Conservation (phyloP, 1,140 invertebrate species). For the Tyrophagus putrescentiae region DNA sequence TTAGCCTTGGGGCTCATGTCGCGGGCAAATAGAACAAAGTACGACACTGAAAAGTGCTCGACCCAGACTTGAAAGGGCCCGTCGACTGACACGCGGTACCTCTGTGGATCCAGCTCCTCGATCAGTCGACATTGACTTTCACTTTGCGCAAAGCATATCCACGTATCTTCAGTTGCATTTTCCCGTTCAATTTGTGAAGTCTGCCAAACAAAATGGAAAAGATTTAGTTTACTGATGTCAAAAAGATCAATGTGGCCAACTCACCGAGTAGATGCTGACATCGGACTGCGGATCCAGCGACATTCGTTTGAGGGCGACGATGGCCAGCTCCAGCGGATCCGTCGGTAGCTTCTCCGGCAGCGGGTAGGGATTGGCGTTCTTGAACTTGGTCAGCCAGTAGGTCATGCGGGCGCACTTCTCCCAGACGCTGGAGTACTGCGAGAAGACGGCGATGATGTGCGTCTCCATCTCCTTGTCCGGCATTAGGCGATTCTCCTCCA, state of each 20-base stretch:
- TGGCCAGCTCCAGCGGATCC: conserved; percentile 62
- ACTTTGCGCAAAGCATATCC: conserved; percentile 81
- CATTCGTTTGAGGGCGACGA: conserved; percentile 68
- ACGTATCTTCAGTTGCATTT: conserved; percentile 71
- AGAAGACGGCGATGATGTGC: conserved; percentile 69
- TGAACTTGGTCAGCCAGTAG: conserved; percentile 98
- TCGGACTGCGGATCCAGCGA: conserved; percentile 62
- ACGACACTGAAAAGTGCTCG: conserved; percentile 52
- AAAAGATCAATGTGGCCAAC: conserved; percentile 14
- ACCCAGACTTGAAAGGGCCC: conserved; percentile 73
- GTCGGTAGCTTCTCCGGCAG: conserved; percentile 55
- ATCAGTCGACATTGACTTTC: conserved; percentile 57
- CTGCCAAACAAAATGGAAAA: conserved; percentile 23
- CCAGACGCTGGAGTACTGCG: conserved; percentile 38
- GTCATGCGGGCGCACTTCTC: conserved; percentile 72
- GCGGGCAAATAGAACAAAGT: conserved; percentile 66
- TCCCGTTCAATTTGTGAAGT: conserved; percentile 43
- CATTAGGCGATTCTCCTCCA: conserved; percentile 79
- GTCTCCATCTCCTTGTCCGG: conserved; percentile 73
- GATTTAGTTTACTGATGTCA: conserved; percentile 11
- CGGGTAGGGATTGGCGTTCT: conserved; percentile 73
- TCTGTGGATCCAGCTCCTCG: conserved; percentile 43
- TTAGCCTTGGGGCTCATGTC: conserved; percentile 30
- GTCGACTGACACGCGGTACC: conserved; percentile 63
- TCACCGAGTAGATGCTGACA: conserved; percentile 34